A percentile compares a stretch with the other conserved stretches of the same genome.
Evolutionary conservation across 1,140 invertebrate genomes (phyloP).

Genomic region (Trachymyrmex cornetzi): DNA sequence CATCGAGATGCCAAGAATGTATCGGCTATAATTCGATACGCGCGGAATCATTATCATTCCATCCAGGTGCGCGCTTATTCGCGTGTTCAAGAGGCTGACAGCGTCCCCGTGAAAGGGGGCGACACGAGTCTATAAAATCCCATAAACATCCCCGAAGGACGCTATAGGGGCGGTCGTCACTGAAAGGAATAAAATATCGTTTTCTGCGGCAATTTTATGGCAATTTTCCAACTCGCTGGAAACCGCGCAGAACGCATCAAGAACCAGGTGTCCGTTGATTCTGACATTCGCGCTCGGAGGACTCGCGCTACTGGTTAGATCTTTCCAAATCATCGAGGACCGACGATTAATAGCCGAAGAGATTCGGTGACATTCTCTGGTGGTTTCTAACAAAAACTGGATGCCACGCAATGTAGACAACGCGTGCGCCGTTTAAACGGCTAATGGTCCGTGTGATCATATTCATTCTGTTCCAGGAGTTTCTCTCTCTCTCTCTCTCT

Average conservation of each 20-base stretch:
- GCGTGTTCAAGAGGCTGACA: conserved; percentile 35
- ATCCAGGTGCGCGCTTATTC: conserved; percentile 52
- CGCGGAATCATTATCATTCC: conserved; percentile 7
- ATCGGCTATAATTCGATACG: background rate
- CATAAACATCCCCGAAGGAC: conserved; percentile 78
- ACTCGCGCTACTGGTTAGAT: background rate
- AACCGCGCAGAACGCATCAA: conserved; percentile 46
- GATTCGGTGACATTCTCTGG: conserved; percentile 51
- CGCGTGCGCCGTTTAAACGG: conserved; percentile 61
- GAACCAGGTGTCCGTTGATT: conserved; percentile 67
- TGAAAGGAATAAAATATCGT: conserved; percentile 85
- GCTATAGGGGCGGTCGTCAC: conserved; percentile 60
- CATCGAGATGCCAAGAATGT: background rate
- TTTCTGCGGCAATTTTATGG: conserved; percentile 86
- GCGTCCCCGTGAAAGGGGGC: conserved; percentile 18
- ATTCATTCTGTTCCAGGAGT: conserved; percentile 64
- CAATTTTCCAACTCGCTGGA: conserved; percentile 84
- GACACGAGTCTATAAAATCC: conserved; percentile 81
- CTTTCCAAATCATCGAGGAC: conserved; percentile 49
- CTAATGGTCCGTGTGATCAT: conserved; percentile 77
- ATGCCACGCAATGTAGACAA: conserved; percentile 54
- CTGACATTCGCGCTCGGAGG: conserved; percentile 11
- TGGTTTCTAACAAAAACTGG: conserved; percentile 78
- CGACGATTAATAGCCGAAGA: conserved; percentile 67
- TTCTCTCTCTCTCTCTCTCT: background rate